phyloP scores from a whole-genome alignment of 2,113 vertebrate genomes.

The Gobiocypris rarus region DNA sequence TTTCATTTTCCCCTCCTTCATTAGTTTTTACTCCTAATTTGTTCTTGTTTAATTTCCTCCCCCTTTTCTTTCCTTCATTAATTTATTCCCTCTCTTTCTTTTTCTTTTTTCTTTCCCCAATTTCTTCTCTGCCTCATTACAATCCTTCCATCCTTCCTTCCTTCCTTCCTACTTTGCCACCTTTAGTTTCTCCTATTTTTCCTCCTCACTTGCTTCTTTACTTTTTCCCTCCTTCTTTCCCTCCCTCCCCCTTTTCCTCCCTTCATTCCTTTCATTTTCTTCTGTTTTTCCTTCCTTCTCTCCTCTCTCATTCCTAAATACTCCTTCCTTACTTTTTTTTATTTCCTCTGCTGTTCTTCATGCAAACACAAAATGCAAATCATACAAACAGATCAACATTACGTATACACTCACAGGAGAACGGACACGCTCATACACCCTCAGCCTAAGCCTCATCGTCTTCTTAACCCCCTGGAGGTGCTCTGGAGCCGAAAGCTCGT shows the following conservation, averaged over 20 bases:
- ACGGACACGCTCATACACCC: background rate
- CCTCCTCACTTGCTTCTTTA: too few relatives aligned
- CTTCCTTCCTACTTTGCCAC: too few relatives aligned
- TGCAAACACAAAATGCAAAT: constrained; percentile 23
- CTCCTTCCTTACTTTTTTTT: background rate
- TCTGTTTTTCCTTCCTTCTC: background rate
- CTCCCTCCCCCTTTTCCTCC: background rate
- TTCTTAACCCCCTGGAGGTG: constrained; percentile 17
- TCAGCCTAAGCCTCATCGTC: constrained; percentile 15
- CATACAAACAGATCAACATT: constrained; percentile 4
- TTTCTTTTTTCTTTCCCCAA: background rate
- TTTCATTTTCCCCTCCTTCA: background rate
- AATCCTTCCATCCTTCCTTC: background rate
- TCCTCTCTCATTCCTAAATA: background rate
- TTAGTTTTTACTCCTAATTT: background rate
- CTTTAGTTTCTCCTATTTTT: too few relatives aligned
- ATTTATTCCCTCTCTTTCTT: background rate
- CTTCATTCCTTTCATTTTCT: background rate
- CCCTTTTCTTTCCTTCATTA: background rate
- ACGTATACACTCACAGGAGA: background rate
- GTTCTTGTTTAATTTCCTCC: background rate
- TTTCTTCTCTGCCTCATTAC: too few relatives aligned
- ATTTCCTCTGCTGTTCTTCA: background rate
- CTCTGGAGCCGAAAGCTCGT: constrained; percentile 45
- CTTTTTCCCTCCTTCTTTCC: background rate